These are phyloP conservation scores for Ostrea edulis DNA, from an alignment of 1,140 invertebrate genomes.

Conservation along the genomic window DNA sequence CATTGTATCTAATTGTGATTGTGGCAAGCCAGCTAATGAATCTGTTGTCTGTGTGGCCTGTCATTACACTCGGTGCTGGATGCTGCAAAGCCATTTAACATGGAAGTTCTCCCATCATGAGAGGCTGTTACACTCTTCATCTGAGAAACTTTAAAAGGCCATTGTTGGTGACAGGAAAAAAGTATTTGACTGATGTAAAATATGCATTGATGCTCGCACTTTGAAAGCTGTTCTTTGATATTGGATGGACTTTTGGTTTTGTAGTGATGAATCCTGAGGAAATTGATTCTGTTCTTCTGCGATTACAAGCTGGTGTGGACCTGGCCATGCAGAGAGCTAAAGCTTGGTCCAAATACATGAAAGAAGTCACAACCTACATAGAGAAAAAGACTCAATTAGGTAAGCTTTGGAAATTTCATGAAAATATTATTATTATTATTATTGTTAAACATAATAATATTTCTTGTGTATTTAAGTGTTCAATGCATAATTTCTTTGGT, in stretches of 20 bases:
- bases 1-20: conserved; percentile 14
- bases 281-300: conserved; percentile 77
- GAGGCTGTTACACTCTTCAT: background rate
- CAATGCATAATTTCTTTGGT: background rate
- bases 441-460: too few relatives aligned
- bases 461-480: background rate
- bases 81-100: conserved; percentile 29
- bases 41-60: background rate
- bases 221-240: background rate
- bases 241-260: conserved; percentile 10
- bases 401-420: conserved; percentile 53
- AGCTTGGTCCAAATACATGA: conserved; percentile 82
- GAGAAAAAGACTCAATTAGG: conserved; percentile 81
- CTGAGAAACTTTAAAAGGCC: background rate
- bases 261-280: conserved; percentile 70
- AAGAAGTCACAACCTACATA: conserved; percentile 82
- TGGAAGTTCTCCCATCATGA: background rate
- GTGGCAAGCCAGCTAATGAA: conserved; percentile 30
- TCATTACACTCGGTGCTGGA: background rate
- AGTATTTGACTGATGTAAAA: background rate
- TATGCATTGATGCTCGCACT: background rate
- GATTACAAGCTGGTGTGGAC: conserved; percentile 80
- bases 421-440: too few relatives aligned
- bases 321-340: conserved; percentile 81
- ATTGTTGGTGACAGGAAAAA: conserved; percentile 5